These are phyloP conservation scores for Patella depressa DNA, from an alignment of 2,888 invertebrate genomes.

Conservation along the genomic window DNA sequence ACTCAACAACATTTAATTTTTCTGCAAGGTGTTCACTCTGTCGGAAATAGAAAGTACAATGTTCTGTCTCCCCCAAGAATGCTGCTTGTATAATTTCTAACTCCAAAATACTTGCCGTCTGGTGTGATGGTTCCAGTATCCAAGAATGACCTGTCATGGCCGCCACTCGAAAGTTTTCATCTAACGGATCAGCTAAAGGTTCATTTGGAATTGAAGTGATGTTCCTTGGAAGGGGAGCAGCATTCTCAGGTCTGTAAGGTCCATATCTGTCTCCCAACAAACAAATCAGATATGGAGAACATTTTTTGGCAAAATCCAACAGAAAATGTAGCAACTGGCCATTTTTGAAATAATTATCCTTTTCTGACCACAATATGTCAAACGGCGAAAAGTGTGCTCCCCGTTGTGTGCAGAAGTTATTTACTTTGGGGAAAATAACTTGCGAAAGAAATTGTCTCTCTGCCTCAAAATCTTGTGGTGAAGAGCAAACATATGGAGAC, in stretches of 20 bases:
- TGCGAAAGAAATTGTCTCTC: slow-evolving; percentile 52
- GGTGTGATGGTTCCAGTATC: slow-evolving; percentile 61
- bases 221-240: slow-evolving; percentile 42
- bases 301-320: slow-evolving; percentile 57
- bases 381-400: slow-evolving; percentile 61
- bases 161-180: slow-evolving; percentile 60
- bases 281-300: slow-evolving; percentile 66
- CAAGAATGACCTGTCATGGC: slow-evolving; percentile 64
- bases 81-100: slow-evolving; percentile 66
- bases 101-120: slow-evolving; percentile 64
- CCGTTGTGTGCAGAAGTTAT: slow-evolving; percentile 41
- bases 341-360: slow-evolving; percentile 45
- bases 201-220: slow-evolving; percentile 38
- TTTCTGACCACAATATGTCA: slow-evolving; percentile 61
- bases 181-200: slow-evolving; percentile 49
- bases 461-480: slow-evolving; percentile 53
- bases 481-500: slow-evolving; percentile 59
- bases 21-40: slow-evolving; percentile 59
- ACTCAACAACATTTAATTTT: slow-evolving; percentile 38
- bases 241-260: slow-evolving; percentile 47
- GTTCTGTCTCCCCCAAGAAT: slow-evolving; percentile 53
- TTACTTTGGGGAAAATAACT: slow-evolving; percentile 60
- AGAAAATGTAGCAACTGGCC: slow-evolving; percentile 54
- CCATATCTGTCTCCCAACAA: slow-evolving; percentile 69
- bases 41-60: slow-evolving; percentile 66